Evolutionary conservation across 2,113 vertebrate species (phyloP).

Genomic region (Bubo blakistoni): DNA sequence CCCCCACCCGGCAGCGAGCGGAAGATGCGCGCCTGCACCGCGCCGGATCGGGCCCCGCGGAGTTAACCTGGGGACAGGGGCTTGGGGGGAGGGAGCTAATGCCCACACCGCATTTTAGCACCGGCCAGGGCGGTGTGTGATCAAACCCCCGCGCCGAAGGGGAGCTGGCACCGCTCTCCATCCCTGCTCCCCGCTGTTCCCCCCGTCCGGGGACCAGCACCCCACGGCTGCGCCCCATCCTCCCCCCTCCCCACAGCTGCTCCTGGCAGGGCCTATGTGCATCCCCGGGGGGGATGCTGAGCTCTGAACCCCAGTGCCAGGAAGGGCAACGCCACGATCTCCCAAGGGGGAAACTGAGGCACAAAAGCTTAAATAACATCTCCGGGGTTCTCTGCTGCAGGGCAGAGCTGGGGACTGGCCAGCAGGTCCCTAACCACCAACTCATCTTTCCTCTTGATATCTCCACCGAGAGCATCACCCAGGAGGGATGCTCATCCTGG

Average conservation of each 20-base stretch:
- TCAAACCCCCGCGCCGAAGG: background rate
- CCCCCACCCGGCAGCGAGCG: background rate
- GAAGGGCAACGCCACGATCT: background rate
- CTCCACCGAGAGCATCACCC: background rate
- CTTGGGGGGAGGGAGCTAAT: background rate
- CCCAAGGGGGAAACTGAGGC: conserved; percentile 2
- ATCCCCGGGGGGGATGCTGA: background rate
- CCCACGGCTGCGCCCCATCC: background rate
- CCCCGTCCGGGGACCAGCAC: background rate
- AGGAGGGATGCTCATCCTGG: background rate
- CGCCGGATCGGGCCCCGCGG: background rate
- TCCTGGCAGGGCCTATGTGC: background rate
- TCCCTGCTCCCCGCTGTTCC: background rate
- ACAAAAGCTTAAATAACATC: background rate
- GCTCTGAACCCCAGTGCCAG: background rate
- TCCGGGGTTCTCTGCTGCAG: background rate
- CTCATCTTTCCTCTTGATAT: background rate
- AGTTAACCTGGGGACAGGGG: background rate
- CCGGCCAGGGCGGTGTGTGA: background rate
- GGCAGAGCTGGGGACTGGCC: background rate
- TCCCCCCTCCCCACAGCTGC: background rate
- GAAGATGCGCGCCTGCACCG: background rate
- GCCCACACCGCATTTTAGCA: background rate
- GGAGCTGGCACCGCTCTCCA: background rate
- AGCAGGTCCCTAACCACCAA: background rate